Evolutionary conservation across 1,140 invertebrate species (phyloP).

Genomic region (Metaphire vulgaris): DNA sequence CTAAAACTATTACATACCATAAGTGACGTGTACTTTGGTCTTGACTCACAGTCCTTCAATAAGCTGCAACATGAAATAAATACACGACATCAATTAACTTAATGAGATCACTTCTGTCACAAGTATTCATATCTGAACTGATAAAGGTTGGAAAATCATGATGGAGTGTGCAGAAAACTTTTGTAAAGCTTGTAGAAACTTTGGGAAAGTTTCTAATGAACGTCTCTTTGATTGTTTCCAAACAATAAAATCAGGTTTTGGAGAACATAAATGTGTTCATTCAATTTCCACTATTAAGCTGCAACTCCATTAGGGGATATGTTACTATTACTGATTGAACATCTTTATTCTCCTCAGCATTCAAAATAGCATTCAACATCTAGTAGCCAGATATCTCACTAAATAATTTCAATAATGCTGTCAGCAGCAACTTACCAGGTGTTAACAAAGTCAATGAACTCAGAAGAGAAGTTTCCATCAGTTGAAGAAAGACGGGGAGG

Average conservation of each 20-base stretch:
- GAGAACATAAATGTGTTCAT: no score
- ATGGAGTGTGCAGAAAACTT: neutral
- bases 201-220: no score
- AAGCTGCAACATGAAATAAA: slow-evolving; percentile 62
- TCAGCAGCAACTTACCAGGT: slow-evolving; percentile 80
- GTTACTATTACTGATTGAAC: no score
- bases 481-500: slow-evolving; percentile 70
- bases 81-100: neutral
- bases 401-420: no score
- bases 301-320: no score
- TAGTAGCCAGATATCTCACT: no score
- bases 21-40: slow-evolving; percentile 84
- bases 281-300: no score
- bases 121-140: neutral
- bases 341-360: no score
- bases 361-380: no score
- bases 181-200: neutral
- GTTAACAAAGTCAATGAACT: slow-evolving; percentile 87
- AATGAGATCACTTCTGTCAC: neutral
- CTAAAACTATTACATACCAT: no score
- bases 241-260: no score
- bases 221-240: no score
- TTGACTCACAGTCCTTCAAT: slow-evolving; percentile 81
- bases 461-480: slow-evolving; percentile 71
- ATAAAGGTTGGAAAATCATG: neutral